These are phyloP conservation scores for Hypsopygia costalis DNA, from an alignment of 2,888 invertebrate genomes.

Conservation along the genomic window DNA sequence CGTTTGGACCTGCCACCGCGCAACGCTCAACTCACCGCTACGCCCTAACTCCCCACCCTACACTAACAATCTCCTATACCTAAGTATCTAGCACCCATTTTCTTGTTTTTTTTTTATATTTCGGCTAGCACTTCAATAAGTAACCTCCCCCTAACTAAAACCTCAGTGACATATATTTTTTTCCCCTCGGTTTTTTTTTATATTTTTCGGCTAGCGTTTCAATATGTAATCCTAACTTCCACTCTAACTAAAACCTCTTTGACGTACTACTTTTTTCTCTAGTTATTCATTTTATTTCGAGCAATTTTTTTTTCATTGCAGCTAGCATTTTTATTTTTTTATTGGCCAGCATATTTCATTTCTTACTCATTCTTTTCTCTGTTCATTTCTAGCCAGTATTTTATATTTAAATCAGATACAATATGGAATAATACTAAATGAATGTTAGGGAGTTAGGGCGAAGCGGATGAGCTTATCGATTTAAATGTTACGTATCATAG, in stretches of 20 bases:
- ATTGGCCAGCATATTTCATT: neutral
- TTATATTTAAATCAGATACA: neutral
- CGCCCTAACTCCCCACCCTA: conserved; percentile 52
- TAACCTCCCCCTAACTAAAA: too few species aligned
- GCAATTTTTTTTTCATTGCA: conserved; percentile 3
- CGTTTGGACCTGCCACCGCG: conserved; percentile 89
- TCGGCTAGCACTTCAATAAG: too few species aligned
- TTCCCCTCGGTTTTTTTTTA: too few species aligned
- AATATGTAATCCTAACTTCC: too few species aligned
- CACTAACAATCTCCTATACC: too few species aligned
- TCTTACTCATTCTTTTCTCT: conserved; percentile 1
- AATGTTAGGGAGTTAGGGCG: conserved; percentile 75
- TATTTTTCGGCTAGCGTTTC: too few species aligned
- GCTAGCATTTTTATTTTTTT: conserved; percentile 1
- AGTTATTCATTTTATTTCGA: conserved; percentile 4
- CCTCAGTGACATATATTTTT: too few species aligned
- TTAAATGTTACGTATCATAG: conserved; percentile 50
- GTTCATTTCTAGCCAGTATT: conserved; percentile 2
- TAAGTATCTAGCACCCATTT: too few species aligned
- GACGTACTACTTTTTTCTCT: conserved; percentile 9
- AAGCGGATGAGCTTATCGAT: conserved; percentile 69
- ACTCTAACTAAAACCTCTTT: conserved; percentile 4
- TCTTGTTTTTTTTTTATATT: too few species aligned
- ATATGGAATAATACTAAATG: conserved; percentile 14
- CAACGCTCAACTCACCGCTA: conserved; percentile 65